These are phyloP conservation scores for Palythoa grandis DNA, from an alignment of 92 coral and sea anemone genomes.

Conservation along the genomic window DNA sequence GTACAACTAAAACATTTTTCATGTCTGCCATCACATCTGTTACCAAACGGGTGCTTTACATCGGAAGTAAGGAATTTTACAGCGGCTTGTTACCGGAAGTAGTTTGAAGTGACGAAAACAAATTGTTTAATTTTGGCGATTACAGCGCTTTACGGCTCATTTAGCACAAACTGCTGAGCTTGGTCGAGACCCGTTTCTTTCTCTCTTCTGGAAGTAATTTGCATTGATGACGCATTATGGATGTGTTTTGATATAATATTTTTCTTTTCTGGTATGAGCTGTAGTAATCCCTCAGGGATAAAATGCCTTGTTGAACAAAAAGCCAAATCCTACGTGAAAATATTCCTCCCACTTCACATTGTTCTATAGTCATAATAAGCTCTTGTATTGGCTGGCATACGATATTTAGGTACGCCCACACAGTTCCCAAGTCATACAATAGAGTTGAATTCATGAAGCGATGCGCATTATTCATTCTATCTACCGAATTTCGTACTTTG, in stretches of 20 bases:
- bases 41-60: neutral
- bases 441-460: conserved; percentile 1
- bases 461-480: conserved; percentile 9
- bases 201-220: neutral
- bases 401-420: conserved; percentile 35
- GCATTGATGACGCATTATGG: neutral
- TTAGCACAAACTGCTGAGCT: neutral
- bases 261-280: neutral
- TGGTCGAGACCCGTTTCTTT: too few species aligned
- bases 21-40: neutral
- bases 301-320: neutral
- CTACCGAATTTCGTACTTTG: conserved; percentile 2
- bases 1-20: neutral
- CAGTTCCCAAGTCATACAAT: conserved; percentile 26
- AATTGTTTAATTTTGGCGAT: conserved; percentile 14
- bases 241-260: neutral
- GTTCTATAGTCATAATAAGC: neutral
- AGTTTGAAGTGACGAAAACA: conserved; percentile 3
- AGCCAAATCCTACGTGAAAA: conserved; percentile 41
- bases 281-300: conserved; percentile 22
- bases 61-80: conserved; percentile 26
- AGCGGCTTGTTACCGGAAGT: conserved; percentile 30
- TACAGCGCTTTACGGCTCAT: neutral
- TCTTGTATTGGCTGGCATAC: conserved; percentile 31
- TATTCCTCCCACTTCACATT: conserved; percentile 38